phyloP scores from a whole-genome alignment of 2,797 vertebrate species.

The Gambelia wislizenii region DNA sequence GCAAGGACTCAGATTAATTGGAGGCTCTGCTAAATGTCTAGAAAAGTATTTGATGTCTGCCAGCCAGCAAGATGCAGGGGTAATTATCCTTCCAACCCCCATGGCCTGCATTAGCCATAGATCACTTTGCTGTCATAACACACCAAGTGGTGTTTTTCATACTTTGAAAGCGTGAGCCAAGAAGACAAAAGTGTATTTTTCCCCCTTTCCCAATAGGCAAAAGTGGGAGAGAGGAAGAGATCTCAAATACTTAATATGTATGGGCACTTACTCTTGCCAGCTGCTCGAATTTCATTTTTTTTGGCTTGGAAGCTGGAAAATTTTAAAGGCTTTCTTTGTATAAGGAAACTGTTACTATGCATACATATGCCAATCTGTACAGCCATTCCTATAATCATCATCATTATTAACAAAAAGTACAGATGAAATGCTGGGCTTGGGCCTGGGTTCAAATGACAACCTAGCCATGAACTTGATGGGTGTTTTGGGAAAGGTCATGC shows the following conservation, averaged over 20 bases:
- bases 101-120: conserved; percentile 24
- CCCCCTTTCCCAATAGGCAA: background rate
- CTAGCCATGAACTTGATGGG: background rate
- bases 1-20: conserved; percentile 31
- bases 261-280: background rate
- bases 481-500: background rate
- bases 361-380: background rate
- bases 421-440: background rate
- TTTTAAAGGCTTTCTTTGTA: conserved; percentile 1
- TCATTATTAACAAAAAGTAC: background rate
- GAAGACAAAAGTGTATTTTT: background rate
- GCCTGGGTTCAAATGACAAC: background rate
- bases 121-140: conserved; percentile 15
- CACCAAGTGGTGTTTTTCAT: conserved; percentile 9
- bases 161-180: conserved; percentile 19
- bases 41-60: conserved; percentile 31
- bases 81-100: conserved; percentile 37
- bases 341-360: background rate
- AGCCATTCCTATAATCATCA: background rate
- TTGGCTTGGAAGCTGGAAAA: conserved; percentile 9
- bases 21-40: conserved; percentile 25
- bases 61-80: background rate
- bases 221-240: background rate
- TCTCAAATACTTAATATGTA: background rate
- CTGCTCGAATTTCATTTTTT: background rate